phyloP scores from a whole-genome alignment of 1,140 invertebrate species.

The Penaeus indicus region DNA sequence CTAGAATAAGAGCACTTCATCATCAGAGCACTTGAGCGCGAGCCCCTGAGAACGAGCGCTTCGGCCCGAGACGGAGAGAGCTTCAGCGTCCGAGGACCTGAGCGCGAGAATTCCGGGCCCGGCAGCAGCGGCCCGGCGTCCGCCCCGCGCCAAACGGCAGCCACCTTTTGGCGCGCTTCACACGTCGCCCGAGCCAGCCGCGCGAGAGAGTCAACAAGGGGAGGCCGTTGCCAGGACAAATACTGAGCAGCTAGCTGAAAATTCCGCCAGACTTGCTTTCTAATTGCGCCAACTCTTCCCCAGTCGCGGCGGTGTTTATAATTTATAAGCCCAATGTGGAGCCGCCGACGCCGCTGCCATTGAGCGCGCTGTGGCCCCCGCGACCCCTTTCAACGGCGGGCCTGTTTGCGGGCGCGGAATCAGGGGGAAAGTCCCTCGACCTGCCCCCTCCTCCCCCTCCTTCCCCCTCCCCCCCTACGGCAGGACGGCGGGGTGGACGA shows the following conservation, averaged over 20 bases:
- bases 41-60: no score
- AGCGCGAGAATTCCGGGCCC: background rate
- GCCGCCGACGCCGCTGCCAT: background rate
- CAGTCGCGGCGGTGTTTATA: background rate
- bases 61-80: no score
- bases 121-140: background rate
- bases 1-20: no score
- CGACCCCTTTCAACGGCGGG: no score
- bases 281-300: conserved; percentile 61
- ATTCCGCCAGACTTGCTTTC: conserved; percentile 58
- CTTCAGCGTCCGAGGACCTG: no score
- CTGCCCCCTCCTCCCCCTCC: background rate
- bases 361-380: background rate
- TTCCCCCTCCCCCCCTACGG: background rate
- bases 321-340: no score
- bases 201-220: conserved; percentile 62
- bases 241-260: conserved; percentile 61
- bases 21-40: no score
- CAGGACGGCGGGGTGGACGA: no score
- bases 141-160: conserved; percentile 31
- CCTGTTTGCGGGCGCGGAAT: no score
- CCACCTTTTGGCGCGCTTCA: conserved; percentile 59
- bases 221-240: conserved; percentile 59
- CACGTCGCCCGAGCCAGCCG: conserved; percentile 59
- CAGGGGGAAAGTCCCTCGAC: background rate